phyloP scores from a whole-genome alignment of 2,888 invertebrate species.

The Drosophila austrosaltans region DNA sequence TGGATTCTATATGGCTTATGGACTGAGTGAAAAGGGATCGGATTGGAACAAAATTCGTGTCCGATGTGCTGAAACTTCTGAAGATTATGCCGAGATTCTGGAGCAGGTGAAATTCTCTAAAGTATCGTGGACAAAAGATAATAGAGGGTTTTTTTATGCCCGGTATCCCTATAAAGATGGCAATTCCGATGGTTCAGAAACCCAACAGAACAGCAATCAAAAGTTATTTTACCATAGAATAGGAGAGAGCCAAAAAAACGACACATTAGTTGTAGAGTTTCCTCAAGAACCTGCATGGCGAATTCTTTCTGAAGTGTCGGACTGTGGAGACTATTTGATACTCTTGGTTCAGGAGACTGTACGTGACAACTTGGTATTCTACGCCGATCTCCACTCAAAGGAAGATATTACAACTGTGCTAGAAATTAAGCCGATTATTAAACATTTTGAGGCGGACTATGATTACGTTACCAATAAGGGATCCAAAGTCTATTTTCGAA shows the following conservation, averaged over 20 bases:
- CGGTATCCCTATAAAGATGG: slow-evolving; percentile 92
- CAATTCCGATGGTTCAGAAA: slow-evolving; percentile 96
- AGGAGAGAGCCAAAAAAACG: slow-evolving; percentile 93
- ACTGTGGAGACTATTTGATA: slow-evolving; percentile 95
- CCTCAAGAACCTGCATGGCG: slow-evolving; percentile 95
- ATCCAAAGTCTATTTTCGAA: slow-evolving; percentile 91
- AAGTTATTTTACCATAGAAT: slow-evolving; percentile 96
- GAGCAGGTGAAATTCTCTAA: slow-evolving; percentile 96
- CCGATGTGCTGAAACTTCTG: slow-evolving; percentile 88
- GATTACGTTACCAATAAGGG: slow-evolving; percentile 96
- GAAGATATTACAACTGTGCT: slow-evolving; percentile 87
- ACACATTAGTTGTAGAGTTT: slow-evolving; percentile 94
- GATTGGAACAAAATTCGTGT: slow-evolving; percentile 97
- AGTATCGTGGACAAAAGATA: slow-evolving; percentile 97
- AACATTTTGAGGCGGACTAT: slow-evolving; percentile 96
- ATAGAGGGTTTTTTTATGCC: slow-evolving; percentile 97
- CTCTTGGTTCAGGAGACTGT: slow-evolving; percentile 92
- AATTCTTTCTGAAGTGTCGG: slow-evolving; percentile 93
- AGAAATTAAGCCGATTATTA: slow-evolving; percentile 91
- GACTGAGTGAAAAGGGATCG: slow-evolving; percentile 95
- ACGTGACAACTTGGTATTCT: slow-evolving; percentile 94
- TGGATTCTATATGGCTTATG: slow-evolving; percentile 95
- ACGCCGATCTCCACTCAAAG: slow-evolving; percentile 89
- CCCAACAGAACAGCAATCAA: slow-evolving; percentile 93
- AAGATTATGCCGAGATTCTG: slow-evolving; percentile 94